These are phyloP conservation scores for Periophthalmodon schlosseri DNA, from an alignment of 2,113 vertebrate genomes.

Conservation along the genomic window DNA sequence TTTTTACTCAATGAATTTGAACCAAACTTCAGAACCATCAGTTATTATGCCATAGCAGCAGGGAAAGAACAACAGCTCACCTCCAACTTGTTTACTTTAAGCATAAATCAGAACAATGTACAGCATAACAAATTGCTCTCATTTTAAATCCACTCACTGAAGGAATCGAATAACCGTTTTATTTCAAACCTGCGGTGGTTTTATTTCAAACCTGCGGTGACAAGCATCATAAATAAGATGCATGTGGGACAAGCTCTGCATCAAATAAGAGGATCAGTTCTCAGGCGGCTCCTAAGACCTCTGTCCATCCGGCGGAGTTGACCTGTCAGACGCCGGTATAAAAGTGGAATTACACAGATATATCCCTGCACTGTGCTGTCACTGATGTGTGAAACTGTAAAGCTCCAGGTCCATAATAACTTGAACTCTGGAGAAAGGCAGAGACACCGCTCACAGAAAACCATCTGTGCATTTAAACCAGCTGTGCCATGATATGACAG, in stretches of 20 bases:
- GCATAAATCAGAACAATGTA: slow-evolving; percentile 15
- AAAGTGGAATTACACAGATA: slow-evolving; percentile 60
- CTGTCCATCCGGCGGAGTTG: slow-evolving; percentile 32
- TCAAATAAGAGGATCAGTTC: slow-evolving; percentile 31
- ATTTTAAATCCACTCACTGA: slow-evolving; percentile 35
- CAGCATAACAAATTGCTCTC: slow-evolving; percentile 33
- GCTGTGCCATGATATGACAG: background rate
- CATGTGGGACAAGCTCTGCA: slow-evolving; percentile 30
- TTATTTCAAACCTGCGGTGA: slow-evolving; percentile 47
- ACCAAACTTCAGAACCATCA: background rate
- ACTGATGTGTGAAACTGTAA: slow-evolving; percentile 18
- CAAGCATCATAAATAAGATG: slow-evolving; percentile 57
- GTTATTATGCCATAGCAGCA: background rate
- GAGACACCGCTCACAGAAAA: background rate
- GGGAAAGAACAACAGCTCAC: background rate
- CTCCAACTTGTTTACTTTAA: slow-evolving; percentile 37
- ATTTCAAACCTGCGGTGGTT: slow-evolving; percentile 39
- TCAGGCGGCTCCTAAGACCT: slow-evolving; percentile 22
- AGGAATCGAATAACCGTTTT: slow-evolving; percentile 48
- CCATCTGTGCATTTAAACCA: background rate
- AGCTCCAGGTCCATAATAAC: slow-evolving; percentile 38
- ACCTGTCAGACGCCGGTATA: slow-evolving; percentile 43
- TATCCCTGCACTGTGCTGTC: slow-evolving; percentile 38
- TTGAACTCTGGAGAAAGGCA: slow-evolving; percentile 25
- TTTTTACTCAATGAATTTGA: background rate